phyloP scores from a whole-genome alignment of 2,888 invertebrate genomes.

The Dryobota labecula region DNA sequence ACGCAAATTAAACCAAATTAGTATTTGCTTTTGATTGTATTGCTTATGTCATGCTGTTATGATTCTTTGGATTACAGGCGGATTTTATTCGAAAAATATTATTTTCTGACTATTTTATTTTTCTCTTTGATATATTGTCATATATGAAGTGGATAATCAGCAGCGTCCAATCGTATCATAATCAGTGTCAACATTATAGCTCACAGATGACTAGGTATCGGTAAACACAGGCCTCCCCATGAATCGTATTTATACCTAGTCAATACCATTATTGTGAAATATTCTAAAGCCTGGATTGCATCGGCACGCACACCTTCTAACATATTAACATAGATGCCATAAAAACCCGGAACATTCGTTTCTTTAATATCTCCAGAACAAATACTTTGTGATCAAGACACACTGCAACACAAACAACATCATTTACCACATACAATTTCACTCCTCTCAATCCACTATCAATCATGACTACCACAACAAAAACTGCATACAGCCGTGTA shows the following conservation, averaged over 20 bases:
- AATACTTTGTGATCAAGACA: too few species aligned
- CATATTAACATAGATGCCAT: too few species aligned
- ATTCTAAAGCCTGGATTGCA: too few species aligned
- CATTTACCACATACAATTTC: conserved; percentile 5
- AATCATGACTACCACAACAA: conserved; percentile 32
- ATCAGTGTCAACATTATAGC: not conserved
- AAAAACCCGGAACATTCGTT: too few species aligned
- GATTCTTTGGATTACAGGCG: not conserved
- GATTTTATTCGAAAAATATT: not conserved
- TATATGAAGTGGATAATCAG: not conserved
- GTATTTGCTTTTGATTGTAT: not conserved
- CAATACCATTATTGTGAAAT: not conserved
- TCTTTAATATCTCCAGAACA: too few species aligned
- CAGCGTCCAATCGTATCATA: not conserved
- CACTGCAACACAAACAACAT: too few species aligned
- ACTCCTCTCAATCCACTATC: not conserved
- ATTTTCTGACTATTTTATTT: too few species aligned
- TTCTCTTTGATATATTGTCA: not conserved
- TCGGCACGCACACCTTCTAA: too few species aligned
- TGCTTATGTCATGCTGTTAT: not conserved
- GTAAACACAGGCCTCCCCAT: not conserved
- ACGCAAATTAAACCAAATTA: not conserved
- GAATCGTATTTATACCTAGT: not conserved
- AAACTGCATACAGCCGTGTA: conserved; percentile 17
- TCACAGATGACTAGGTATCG: not conserved